Percentiles rank a stretch among this genome's conserved stretches.
phyloP scores from a whole-genome alignment of 2,113 vertebrate species.

The Thunnus thynnus region DNA sequence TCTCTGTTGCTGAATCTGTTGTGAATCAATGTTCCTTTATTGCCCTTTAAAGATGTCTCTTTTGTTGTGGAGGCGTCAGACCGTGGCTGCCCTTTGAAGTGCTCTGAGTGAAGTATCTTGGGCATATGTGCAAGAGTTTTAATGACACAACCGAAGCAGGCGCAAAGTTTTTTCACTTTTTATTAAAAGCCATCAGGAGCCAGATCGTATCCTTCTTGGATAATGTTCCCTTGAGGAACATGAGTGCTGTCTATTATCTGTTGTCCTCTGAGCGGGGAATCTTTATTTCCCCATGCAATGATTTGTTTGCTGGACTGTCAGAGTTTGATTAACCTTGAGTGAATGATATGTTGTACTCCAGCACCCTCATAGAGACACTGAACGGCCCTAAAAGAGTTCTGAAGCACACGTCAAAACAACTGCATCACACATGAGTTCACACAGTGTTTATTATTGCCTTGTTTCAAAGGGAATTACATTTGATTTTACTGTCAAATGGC shows the following conservation, averaged over 20 bases:
- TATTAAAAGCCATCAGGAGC: slow-evolving; percentile 60
- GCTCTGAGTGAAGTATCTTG: slow-evolving; percentile 47
- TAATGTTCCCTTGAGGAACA: slow-evolving; percentile 19
- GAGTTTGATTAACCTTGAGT: slow-evolving; percentile 21
- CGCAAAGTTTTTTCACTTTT: slow-evolving; percentile 46
- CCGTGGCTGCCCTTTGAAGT: slow-evolving; percentile 59
- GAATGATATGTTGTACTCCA: neutral
- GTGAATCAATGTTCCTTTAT: slow-evolving; percentile 68
- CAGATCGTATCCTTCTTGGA: slow-evolving; percentile 35
- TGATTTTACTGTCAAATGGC: neutral
- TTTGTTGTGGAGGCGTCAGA: slow-evolving; percentile 62
- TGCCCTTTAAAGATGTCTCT: slow-evolving; percentile 61
- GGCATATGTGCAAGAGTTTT: slow-evolving; percentile 60
- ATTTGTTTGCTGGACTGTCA: slow-evolving; percentile 1
- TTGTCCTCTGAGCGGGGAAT: slow-evolving; percentile 20
- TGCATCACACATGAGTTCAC: neutral
- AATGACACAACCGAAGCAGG: slow-evolving; percentile 66
- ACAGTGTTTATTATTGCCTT: neutral
- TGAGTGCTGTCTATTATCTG: slow-evolving; percentile 50
- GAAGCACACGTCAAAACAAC: neutral
- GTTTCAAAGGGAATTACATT: neutral
- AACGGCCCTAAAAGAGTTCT: neutral
- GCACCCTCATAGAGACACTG: neutral
- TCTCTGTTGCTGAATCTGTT: slow-evolving; percentile 44
- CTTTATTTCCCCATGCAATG: slow-evolving; percentile 15